A percentile compares a stretch with the other conserved stretches of the same genome.
phyloP scores from a whole-genome alignment of 2,113 vertebrate species.

The Ranitomeya variabilis region DNA sequence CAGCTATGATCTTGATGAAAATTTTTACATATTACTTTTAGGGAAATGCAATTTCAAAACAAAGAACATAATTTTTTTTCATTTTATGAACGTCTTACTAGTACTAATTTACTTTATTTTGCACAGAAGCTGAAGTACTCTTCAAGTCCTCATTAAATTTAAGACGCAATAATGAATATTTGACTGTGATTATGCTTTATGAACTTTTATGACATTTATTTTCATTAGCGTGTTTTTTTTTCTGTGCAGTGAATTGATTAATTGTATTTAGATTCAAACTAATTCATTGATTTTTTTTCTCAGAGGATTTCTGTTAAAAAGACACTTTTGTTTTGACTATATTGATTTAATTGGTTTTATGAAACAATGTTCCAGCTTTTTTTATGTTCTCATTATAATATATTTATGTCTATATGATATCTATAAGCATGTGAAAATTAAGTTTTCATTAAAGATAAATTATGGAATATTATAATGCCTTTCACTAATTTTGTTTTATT shows the following conservation, averaged over 20 bases:
- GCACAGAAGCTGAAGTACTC: background rate
- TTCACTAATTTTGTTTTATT: background rate
- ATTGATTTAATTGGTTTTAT: slow-evolving; percentile 20
- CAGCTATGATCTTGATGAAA: background rate
- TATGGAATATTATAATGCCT: background rate
- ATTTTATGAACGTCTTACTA: background rate
- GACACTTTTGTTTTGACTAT: slow-evolving; percentile 25
- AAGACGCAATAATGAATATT: slow-evolving; percentile 33
- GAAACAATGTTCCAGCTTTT: slow-evolving; percentile 15
- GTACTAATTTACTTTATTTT: background rate
- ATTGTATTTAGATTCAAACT: background rate
- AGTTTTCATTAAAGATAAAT: background rate
- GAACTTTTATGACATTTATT: slow-evolving; percentile 20
- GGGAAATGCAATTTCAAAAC: background rate
- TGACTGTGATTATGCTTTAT: slow-evolving; percentile 21
- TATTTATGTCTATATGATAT: background rate
- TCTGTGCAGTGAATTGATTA: slow-evolving; percentile 22
- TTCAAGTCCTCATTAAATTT: slow-evolving; percentile 22
- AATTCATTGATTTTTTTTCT: slow-evolving; percentile 23
- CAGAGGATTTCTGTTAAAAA: slow-evolving; percentile 26
- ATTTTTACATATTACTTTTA: background rate
- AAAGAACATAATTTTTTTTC: background rate
- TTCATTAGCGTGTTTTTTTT: slow-evolving; percentile 25
- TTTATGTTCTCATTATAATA: background rate
- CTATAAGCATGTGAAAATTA: background rate